phyloP scores from a whole-genome alignment of 2,113 vertebrate species.

The Marmota flaviventris region DNA sequence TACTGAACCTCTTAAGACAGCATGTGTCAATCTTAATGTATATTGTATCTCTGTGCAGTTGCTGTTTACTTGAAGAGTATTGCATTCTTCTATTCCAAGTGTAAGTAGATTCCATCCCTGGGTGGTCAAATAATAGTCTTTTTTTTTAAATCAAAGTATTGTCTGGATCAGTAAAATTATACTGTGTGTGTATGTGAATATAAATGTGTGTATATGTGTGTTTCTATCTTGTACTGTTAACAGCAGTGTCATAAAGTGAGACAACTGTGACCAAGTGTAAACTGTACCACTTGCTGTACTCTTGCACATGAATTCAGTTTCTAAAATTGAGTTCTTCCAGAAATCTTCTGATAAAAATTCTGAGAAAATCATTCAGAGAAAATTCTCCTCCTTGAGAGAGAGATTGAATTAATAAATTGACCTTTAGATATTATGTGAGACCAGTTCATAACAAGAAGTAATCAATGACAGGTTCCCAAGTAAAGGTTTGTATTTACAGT shows the following conservation, averaged over 20 bases:
- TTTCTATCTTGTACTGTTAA: conserved; percentile 83
- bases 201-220: conserved; percentile 81
- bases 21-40: conserved; percentile 86
- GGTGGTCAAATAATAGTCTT: conserved; percentile 84
- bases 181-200: conserved; percentile 85
- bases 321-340: conserved; percentile 89
- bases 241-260: conserved; percentile 85
- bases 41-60: conserved; percentile 87
- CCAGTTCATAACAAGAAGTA: conserved; percentile 10
- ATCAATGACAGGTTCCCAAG: background rate
- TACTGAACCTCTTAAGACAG: conserved; percentile 86
- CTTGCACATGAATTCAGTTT: conserved; percentile 90
- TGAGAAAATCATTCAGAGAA: background rate
- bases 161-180: conserved; percentile 86
- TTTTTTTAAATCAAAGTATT: conserved; percentile 78
- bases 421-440: conserved; percentile 63
- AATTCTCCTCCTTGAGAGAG: conserved; percentile 39
- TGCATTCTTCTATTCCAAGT: conserved; percentile 84
- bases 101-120: conserved; percentile 85
- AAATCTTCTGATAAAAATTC: conserved; percentile 78
- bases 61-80: conserved; percentile 86
- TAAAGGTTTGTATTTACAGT: conserved; percentile 6
- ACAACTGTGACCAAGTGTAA: conserved; percentile 88
- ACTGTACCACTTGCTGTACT: conserved; percentile 87
- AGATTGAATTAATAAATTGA: conserved; percentile 54